Evolutionary conservation across 1,140 invertebrate genomes (phyloP).

Genomic region (Conopomorpha cramerella): DNA sequence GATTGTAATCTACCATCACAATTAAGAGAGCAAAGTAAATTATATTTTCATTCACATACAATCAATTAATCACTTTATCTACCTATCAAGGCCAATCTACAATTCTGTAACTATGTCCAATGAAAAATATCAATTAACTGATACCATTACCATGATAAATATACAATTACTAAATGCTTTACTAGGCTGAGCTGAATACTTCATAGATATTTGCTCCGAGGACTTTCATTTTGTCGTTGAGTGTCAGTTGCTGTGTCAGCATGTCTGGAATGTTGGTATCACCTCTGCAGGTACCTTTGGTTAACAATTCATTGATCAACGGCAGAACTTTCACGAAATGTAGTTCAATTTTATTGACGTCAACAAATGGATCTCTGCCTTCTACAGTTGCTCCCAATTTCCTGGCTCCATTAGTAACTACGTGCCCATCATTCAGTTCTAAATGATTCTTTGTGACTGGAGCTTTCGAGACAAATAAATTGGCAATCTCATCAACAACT

Average conservation of each 20-base stretch:
- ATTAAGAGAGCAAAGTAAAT: too few relatives aligned
- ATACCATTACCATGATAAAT: too few relatives aligned
- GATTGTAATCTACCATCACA: too few relatives aligned
- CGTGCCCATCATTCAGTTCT: conserved; percentile 30
- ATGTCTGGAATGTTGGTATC: conserved; percentile 66
- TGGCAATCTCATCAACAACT: conserved; percentile 79
- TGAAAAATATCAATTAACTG: too few relatives aligned
- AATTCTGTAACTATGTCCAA: too few relatives aligned
- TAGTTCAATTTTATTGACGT: conserved; percentile 75
- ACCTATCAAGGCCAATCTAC: too few relatives aligned
- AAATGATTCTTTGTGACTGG: conserved; percentile 42
- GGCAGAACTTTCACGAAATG: conserved; percentile 91
- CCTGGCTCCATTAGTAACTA: conserved; percentile 41
- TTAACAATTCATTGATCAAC: conserved; percentile 72
- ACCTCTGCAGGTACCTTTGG: conserved; percentile 50
- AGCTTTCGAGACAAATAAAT: conserved; percentile 62
- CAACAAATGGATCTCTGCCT: conserved; percentile 65
- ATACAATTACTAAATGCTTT: too few relatives aligned
- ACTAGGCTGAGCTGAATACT: conserved; percentile 78
- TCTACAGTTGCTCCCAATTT: conserved; percentile 27
- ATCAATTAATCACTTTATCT: too few relatives aligned
- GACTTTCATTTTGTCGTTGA: conserved; percentile 79
- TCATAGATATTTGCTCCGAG: conserved; percentile 92
- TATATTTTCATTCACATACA: too few relatives aligned
- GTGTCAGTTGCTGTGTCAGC: conserved; percentile 70